Evolutionary conservation across 2,797 vertebrate genomes (phyloP).

Genomic region (Crenichthys baileyi): DNA sequence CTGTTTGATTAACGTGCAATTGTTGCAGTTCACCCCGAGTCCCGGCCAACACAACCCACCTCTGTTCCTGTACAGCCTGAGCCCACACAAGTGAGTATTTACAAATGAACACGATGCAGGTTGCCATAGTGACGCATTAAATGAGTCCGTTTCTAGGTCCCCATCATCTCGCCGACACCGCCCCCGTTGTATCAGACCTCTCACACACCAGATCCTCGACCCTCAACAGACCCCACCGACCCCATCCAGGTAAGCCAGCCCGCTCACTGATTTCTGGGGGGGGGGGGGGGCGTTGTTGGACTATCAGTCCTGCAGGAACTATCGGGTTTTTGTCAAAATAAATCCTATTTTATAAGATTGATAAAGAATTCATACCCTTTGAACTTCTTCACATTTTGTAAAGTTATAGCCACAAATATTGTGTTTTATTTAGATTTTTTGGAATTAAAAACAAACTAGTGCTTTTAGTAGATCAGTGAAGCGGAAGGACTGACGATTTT

Average conservation of each 20-base stretch:
- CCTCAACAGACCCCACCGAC: slow-evolving; percentile 89
- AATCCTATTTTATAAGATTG: background rate
- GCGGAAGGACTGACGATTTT: background rate
- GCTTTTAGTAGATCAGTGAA: background rate
- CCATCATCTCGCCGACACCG: slow-evolving; percentile 90
- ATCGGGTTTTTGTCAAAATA: background rate
- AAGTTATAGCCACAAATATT: background rate
- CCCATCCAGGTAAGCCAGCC: slow-evolving; percentile 87
- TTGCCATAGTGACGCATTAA: background rate
- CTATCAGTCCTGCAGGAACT: background rate
- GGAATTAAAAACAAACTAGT: background rate
- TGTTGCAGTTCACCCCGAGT: slow-evolving; percentile 88
- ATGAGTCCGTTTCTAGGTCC: slow-evolving; percentile 77
- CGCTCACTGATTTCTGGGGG: background rate
- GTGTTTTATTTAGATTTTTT: background rate
- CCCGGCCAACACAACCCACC: slow-evolving; percentile 88
- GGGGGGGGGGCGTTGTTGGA: no score
- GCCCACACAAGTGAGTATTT: slow-evolving; percentile 87
- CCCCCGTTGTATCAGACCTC: slow-evolving; percentile 90
- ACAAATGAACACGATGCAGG: background rate
- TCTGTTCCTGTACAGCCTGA: slow-evolving; percentile 91
- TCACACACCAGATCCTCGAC: slow-evolving; percentile 88
- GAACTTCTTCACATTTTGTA: background rate
- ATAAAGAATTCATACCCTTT: background rate
- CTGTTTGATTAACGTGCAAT: slow-evolving; percentile 21